These are phyloP conservation scores for Sinocyclocheilus anshuiensis DNA, from an alignment of 2,113 vertebrate genomes.

Conservation along the genomic window DNA sequence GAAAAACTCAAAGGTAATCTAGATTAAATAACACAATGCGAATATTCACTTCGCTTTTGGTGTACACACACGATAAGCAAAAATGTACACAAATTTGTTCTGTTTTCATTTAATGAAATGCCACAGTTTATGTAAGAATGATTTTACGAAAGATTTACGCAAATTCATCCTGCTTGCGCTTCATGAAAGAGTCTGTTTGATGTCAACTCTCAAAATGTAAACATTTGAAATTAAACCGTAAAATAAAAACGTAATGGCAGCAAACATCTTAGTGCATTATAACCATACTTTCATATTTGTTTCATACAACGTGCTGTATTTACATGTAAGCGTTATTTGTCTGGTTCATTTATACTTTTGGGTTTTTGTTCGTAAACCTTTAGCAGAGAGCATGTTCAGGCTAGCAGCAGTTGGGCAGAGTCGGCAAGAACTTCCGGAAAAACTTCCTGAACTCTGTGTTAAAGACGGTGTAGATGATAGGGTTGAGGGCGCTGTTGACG, in stretches of 20 bases:
- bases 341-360: slow-evolving; percentile 38
- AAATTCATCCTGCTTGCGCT: neutral
- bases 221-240: slow-evolving; percentile 27
- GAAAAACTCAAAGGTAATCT: too few species aligned
- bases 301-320: slow-evolving; percentile 31
- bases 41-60: too few species aligned
- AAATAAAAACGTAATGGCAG: slow-evolving; percentile 36
- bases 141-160: neutral
- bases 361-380: slow-evolving; percentile 20
- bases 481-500: slow-evolving; percentile 94
- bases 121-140: neutral
- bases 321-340: slow-evolving; percentile 32
- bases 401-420: slow-evolving; percentile 71
- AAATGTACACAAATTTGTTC: neutral
- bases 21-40: too few species aligned
- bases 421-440: slow-evolving; percentile 84
- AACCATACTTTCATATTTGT: neutral
- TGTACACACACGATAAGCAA: too few species aligned
- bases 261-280: slow-evolving; percentile 29
- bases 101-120: neutral
- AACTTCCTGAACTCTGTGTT: slow-evolving; percentile 90
- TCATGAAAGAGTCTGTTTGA: slow-evolving; percentile 12
- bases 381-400: neutral
- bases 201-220: slow-evolving; percentile 17
- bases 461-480: slow-evolving; percentile 92